Percentiles rank a stretch among this genome's conserved stretches.
These are phyloP conservation scores for Eupithecia abbreviata DNA, from an alignment of 2,888 invertebrate species.

Conservation along the genomic window DNA sequence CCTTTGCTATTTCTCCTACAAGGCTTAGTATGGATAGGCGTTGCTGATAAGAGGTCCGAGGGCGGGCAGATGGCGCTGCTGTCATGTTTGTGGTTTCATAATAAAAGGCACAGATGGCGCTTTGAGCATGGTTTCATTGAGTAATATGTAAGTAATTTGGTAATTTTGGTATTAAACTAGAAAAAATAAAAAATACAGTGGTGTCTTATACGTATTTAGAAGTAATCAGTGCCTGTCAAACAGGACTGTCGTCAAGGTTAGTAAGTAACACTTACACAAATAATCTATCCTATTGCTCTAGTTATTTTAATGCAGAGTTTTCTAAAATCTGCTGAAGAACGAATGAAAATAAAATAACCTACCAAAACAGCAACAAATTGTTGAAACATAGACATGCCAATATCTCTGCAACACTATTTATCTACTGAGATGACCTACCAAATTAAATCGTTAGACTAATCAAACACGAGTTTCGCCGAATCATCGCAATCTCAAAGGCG, in stretches of 20 bases:
- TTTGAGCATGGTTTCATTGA: background rate
- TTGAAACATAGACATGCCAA: background rate
- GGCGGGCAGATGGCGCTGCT: background rate
- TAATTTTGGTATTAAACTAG: too few relatives aligned
- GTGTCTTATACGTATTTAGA: too few relatives aligned
- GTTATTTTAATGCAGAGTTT: too few relatives aligned
- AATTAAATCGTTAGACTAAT: slow-evolving; percentile 66
- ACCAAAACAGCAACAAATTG: background rate
- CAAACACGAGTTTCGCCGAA: slow-evolving; percentile 60
- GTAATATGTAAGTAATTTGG: background rate
- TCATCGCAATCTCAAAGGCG: slow-evolving; percentile 72
- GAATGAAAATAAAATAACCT: background rate
- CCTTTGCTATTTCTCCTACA: background rate
- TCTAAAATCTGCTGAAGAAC: background rate
- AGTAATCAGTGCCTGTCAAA: too few relatives aligned
- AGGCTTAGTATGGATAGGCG: background rate
- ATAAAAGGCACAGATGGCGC: background rate
- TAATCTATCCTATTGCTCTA: too few relatives aligned
- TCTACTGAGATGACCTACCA: slow-evolving; percentile 2
- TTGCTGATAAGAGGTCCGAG: background rate
- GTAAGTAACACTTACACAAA: too few relatives aligned
- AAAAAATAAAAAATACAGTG: too few relatives aligned
- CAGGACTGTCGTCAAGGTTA: too few relatives aligned
- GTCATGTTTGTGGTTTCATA: background rate
- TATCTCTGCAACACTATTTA: background rate